Evolutionary conservation across 2,888 invertebrate species (phyloP), one percentile per base, ranked within the genome.

Genomic region (Neuroscelio doddi): DNA sequence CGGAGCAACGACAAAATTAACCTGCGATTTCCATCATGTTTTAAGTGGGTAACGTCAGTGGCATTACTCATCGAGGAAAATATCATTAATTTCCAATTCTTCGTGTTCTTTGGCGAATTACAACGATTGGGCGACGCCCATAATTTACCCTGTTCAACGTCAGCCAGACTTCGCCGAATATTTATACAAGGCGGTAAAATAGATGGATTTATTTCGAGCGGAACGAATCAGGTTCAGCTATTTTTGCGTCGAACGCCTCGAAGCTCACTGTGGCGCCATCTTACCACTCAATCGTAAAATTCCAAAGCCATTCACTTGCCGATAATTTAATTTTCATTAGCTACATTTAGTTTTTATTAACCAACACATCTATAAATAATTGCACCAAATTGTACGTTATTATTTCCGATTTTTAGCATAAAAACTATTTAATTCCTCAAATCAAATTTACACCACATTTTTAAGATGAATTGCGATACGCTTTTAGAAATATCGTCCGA

Each of bases 401-500:
- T n/a, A n/a, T n/a, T n/a, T n/a, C n/a, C n/a, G n/a, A n/a, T n/a
- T n/a, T n/a, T n/a, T n/a, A n/a, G n/a, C n/a, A n/a, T n/a, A n/a
- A n/a, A n/a, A n/a, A n/a, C n/a, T n/a, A n/a, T n/a, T n/a, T n/a
- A n/a, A n/a, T n/a, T n/a, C n/a, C n/a, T n/a, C n/a, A n/a, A n/a
- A n/a, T 5, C 8, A 10, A 30, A 30, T 9, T 3, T 5, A 9
- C 30, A 9, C 30, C 30, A 9, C 30, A 9, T 4, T 30, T 4
- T 9, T 26, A 10, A 9, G 30, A 30, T 9, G 3, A 30, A 30
- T n/a, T n/a, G n/a, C n/a, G 14, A 3, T 34, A 12, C 34, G 34
- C 1, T 14, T 14, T 14, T 34, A 4, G 42, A 65, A 65, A 61
- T 56, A 55, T 61, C 47, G 65, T 34, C 42, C 44, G 29, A 12